Evolutionary conservation across 2,888 invertebrate genomes (phyloP).

Genomic region (Cyrtodaria siliqua): DNA sequence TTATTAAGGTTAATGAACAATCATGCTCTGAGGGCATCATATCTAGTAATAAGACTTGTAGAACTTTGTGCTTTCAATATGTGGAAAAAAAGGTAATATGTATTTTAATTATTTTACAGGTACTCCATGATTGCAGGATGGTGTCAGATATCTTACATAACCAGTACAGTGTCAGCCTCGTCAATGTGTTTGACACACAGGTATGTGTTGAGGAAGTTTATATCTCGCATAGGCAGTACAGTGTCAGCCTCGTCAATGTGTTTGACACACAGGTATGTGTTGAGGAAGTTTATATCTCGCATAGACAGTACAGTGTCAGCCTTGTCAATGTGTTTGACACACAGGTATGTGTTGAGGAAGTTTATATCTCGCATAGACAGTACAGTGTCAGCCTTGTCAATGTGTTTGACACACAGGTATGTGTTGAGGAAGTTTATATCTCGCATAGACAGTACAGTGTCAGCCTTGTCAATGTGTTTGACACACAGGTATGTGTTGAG

Average conservation of each 20-base stretch:
- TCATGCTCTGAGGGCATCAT: too few relatives aligned
- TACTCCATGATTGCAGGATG: conserved; percentile 89
- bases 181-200: conserved; percentile 89
- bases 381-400: conserved; percentile 88
- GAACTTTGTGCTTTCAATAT: too few relatives aligned
- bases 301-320: conserved; percentile 88
- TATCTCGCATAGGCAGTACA: conserved; percentile 88
- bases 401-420: conserved; percentile 88
- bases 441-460: conserved; percentile 88
- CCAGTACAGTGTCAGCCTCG: conserved; percentile 88
- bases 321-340: conserved; percentile 89
- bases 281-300: conserved; percentile 88
- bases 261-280: conserved; percentile 88
- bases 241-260: conserved; percentile 88
- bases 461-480: conserved; percentile 88
- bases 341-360: conserved; percentile 85
- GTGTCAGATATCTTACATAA: conserved; percentile 89
- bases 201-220: conserved; percentile 87
- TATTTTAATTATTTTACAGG: conserved; percentile 84
- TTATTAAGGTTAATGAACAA: too few relatives aligned
- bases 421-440: conserved; percentile 88
- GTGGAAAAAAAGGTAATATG: too few relatives aligned
- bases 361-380: conserved; percentile 89
- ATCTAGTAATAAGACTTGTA: too few relatives aligned
- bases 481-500: conserved; percentile 86